phyloP scores from a whole-genome alignment of 2,113 vertebrate species.

The Sander vitreus region DNA sequence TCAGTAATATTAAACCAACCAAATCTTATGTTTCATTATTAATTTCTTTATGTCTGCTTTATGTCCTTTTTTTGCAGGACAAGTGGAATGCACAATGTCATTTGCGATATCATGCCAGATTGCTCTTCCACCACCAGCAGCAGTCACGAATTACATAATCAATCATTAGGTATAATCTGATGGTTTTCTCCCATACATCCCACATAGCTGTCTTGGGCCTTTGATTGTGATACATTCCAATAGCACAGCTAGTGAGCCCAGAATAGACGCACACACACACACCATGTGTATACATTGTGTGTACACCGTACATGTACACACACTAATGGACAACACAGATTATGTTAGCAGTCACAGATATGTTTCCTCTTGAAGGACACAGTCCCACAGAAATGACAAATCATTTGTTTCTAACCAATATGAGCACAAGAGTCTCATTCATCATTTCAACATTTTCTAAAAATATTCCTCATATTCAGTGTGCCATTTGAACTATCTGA shows the following conservation, averaged over 20 bases:
- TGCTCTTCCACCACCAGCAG: background rate
- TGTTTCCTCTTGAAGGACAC: conserved; percentile 23
- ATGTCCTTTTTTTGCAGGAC: background rate
- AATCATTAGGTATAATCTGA: conserved; percentile 34
- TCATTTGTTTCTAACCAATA: conserved; percentile 32
- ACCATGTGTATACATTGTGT: background rate
- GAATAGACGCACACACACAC: background rate
- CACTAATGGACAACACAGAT: background rate
- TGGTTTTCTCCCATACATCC: background rate
- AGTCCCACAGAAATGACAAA: conserved; percentile 14
- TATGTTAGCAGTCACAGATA: background rate
- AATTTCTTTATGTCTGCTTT: background rate
- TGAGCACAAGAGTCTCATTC: background rate
- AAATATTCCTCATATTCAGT: conserved; percentile 6
- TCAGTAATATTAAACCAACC: no score
- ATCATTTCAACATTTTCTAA: conserved; percentile 28
- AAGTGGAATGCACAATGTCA: background rate
- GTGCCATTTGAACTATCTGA: conserved; percentile 35
- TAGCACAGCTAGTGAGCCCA: background rate
- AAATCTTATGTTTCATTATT: no score
- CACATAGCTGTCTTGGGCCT: conserved; percentile 7
- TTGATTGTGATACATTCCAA: conserved; percentile 7
- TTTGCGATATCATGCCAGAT: background rate
- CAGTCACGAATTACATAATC: conserved; percentile 5
- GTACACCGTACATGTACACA: background rate